A percentile compares a stretch with the other conserved stretches of the same genome.
Conservation (phyloP, 2,113 vertebrate species). For the Corythaixoides concolor region DNA sequence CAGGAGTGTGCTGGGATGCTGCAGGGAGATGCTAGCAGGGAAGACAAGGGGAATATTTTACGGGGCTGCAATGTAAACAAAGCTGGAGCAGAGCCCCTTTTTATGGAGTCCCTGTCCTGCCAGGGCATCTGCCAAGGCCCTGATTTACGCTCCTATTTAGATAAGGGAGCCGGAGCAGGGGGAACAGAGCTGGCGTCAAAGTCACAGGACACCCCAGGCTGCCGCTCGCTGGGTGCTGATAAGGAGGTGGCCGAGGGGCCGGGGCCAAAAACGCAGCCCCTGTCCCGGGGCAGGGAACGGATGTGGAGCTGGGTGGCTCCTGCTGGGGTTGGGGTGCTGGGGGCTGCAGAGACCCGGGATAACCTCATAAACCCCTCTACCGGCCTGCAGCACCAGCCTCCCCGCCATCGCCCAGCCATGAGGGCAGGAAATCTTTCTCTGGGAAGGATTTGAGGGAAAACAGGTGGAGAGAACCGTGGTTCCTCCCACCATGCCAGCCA, state of each 20-base stretch:
- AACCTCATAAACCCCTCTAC: not conserved
- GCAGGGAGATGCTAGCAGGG: slow-evolving; percentile 72
- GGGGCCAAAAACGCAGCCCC: not conserved
- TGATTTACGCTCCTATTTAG: slow-evolving; percentile 96
- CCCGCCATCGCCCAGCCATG: fast-evolving
- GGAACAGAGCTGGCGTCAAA: slow-evolving; percentile 85
- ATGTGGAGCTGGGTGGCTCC: not conserved
- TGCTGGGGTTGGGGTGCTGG: not conserved
- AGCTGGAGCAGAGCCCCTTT: slow-evolving; percentile 82
- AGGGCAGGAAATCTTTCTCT: not conserved
- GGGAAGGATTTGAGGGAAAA: slow-evolving; percentile 12
- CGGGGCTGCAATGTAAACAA: slow-evolving; percentile 86
- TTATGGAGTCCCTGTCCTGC: slow-evolving; percentile 89
- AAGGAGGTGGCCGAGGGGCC: slow-evolving; percentile 47
- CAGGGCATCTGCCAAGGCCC: slow-evolving; percentile 81
- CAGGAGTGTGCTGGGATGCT: slow-evolving; percentile 63
- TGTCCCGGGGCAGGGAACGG: not conserved
- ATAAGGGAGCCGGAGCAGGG: slow-evolving; percentile 84
- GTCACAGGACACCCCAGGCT: slow-evolving; percentile 81
- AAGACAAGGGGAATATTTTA: slow-evolving; percentile 84
- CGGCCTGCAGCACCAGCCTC: fast-evolving
- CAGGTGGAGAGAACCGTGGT: slow-evolving; percentile 10
- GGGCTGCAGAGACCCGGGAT: not conserved
- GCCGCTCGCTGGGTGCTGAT: slow-evolving; percentile 73
- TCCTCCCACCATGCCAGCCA: not conserved